Base-by-base conservation (phyloP, 2,797 vertebrate genomes). In the Natrix natrix region DNA sequence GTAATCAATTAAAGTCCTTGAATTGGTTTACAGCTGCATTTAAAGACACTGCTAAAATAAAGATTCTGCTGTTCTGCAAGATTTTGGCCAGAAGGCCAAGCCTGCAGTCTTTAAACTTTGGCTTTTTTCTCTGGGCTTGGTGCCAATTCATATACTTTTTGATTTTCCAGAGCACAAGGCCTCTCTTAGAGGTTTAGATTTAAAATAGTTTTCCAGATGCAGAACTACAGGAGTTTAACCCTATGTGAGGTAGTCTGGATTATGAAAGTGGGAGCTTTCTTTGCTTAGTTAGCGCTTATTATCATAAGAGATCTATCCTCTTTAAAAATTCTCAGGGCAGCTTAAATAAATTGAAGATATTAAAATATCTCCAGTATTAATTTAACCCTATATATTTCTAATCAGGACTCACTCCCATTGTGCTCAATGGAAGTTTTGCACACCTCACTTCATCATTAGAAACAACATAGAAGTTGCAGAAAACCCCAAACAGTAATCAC, bases 101-200 rank as follows among this genome's bases (percentile, higher is more conserved):
- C 66, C 66, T 91, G 48, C 57, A 89, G 59, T 28, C 86, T 61
- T 61, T 14, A 63, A 83, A 92, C 56, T 61, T 43, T 60, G 63
- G 55, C 54, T 74, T 88, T 91, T 43, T 43, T 20, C 1, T 63
- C 86, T 91, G 92, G 92, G 90, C 90, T 91, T 52, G 83, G 43
- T 86, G 90, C 90, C 87, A 91, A 54, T 93, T 89, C 56, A 89
- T 43, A 91, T 89, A 86, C 22, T 90, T 61, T 86, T 74, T 87
- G 89, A 60, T 87, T 90, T 92, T 92, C 92, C 88, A 89, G 60
- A 83, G 92, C 88, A 61, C 48, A 63, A 69, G 89, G 92, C 92
- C 83, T 87, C 78, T 91, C 90, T 91, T 88, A 57, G 66, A 91
- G 83, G 92, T 16, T 87, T 66, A 93, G 89, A 74, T 87, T 78